A percentile compares a stretch with the other conserved stretches of the same genome.
Evolutionary conservation across 1,140 invertebrate genomes (phyloP).

Genomic region (Rhagoletis zephyria): DNA sequence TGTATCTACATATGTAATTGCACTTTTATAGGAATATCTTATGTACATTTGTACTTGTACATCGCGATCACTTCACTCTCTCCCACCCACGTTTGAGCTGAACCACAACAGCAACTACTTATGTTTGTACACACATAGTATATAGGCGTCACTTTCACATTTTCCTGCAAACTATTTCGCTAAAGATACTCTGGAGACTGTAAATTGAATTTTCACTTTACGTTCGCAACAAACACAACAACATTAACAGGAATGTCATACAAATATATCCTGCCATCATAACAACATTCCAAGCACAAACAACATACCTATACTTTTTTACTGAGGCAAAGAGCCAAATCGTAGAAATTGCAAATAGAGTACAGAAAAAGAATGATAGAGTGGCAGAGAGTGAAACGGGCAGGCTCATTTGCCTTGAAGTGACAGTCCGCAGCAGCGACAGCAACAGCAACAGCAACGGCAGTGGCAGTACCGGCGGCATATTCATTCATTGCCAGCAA

Average conservation of each 20-base stretch:
- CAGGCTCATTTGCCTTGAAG: constrained; percentile 32
- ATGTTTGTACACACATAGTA: too few relatives aligned
- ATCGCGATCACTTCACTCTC: too few relatives aligned
- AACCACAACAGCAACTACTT: too few relatives aligned
- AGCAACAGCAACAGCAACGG: neutral
- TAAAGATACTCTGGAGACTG: too few relatives aligned
- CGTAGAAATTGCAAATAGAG: neutral
- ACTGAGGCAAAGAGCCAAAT: constrained; percentile 4
- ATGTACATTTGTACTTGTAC: too few relatives aligned
- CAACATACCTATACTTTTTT: neutral
- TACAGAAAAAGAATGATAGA: neutral
- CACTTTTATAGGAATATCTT: too few relatives aligned
- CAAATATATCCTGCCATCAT: constrained; percentile 36
- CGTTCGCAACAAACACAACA: neutral
- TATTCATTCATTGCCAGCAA: too few relatives aligned
- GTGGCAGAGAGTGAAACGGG: neutral
- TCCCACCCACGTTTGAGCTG: too few relatives aligned
- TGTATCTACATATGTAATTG: too few relatives aligned
- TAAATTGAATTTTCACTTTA: constrained; percentile 43
- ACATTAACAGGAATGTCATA: neutral
- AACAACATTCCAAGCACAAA: neutral
- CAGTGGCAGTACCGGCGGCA: too few relatives aligned
- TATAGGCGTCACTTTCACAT: too few relatives aligned
- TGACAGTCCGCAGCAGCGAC: neutral
- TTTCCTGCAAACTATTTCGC: neutral